Percentiles rank a stretch among this genome's conserved stretches.
Evolutionary conservation across 2,797 vertebrate species (phyloP).

Genomic region (Rhinogobio ventralis): DNA sequence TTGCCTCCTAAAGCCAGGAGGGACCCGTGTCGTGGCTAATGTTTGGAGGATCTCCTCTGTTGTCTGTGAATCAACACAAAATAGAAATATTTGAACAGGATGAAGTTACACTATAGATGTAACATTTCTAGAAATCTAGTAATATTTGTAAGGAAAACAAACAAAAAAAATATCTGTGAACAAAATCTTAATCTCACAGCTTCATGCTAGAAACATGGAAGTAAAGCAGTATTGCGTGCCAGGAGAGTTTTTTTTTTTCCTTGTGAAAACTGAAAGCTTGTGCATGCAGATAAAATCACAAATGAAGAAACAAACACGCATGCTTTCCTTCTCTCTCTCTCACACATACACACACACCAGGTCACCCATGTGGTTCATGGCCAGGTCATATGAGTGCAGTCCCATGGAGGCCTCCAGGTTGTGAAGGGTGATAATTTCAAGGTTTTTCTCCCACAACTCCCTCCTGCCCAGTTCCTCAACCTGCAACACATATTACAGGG

Average conservation of each 20-base stretch:
- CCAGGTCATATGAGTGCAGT: slow-evolving; percentile 83
- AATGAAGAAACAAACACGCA: neutral
- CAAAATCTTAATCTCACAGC: neutral
- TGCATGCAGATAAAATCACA: neutral
- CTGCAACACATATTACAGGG: slow-evolving; percentile 66
- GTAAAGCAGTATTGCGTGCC: neutral
- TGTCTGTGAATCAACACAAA: slow-evolving; percentile 70
- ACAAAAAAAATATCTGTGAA: neutral
- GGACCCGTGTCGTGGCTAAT: slow-evolving; percentile 69
- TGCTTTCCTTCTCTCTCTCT: too few species aligned
- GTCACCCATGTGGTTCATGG: slow-evolving; percentile 91
- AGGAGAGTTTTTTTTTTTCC: neutral
- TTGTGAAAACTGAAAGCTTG: neutral
- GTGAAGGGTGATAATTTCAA: slow-evolving; percentile 82
- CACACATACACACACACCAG: slow-evolving; percentile 76
- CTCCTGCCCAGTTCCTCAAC: slow-evolving; percentile 79
- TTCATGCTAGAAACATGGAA: neutral
- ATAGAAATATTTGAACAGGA: neutral
- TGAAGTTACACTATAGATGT: neutral
- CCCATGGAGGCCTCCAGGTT: slow-evolving; percentile 93
- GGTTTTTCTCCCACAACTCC: slow-evolving; percentile 88
- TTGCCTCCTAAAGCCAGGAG: slow-evolving; percentile 61
- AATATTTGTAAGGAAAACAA: too few species aligned
- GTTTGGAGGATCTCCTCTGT: slow-evolving; percentile 74
- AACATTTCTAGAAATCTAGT: neutral